phyloP scores from a whole-genome alignment of 2,797 vertebrate species.

The Echiichthys vipera region DNA sequence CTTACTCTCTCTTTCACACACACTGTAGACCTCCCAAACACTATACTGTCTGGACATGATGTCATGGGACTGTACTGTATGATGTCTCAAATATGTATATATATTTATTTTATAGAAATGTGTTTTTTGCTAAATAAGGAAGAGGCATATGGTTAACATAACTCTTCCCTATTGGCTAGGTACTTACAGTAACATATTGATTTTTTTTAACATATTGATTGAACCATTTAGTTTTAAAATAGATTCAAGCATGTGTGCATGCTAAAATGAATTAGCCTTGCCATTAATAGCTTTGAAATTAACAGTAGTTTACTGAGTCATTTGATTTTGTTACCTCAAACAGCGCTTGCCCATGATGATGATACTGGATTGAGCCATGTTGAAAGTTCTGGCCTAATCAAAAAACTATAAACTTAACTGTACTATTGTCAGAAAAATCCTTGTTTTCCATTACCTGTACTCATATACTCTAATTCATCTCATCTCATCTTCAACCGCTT shows the following conservation, averaged over 20 bases:
- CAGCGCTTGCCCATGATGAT: slow-evolving; percentile 3
- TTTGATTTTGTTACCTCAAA: slow-evolving; percentile 27
- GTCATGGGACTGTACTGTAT: slow-evolving; percentile 33
- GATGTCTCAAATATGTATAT: slow-evolving; percentile 48
- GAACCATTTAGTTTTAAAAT: slow-evolving; percentile 21
- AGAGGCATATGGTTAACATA: background rate
- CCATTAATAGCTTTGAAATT: slow-evolving; percentile 38
- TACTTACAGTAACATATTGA: no score
- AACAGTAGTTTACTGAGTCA: slow-evolving; percentile 2
- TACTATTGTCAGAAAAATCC: slow-evolving; percentile 1
- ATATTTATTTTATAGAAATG: slow-evolving; percentile 29
- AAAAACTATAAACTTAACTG: slow-evolving; percentile 9
- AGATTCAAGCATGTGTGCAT: slow-evolving; percentile 3
- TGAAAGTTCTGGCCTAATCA: slow-evolving; percentile 13
- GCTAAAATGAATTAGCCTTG: slow-evolving; percentile 11
- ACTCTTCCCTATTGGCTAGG: no score
- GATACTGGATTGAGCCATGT: background rate
- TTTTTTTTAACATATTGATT: no score
- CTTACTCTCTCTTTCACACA: slow-evolving; percentile 10
- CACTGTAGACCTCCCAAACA: slow-evolving; percentile 52
- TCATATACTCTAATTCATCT: slow-evolving; percentile 24
- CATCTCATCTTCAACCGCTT: no score
- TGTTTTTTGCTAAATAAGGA: slow-evolving; percentile 5
- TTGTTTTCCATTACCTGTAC: background rate
- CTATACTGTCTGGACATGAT: slow-evolving; percentile 49